These are phyloP conservation scores for Aphelinus certus DNA, from an alignment of 1,140 invertebrate species.

Conservation along the genomic window DNA sequence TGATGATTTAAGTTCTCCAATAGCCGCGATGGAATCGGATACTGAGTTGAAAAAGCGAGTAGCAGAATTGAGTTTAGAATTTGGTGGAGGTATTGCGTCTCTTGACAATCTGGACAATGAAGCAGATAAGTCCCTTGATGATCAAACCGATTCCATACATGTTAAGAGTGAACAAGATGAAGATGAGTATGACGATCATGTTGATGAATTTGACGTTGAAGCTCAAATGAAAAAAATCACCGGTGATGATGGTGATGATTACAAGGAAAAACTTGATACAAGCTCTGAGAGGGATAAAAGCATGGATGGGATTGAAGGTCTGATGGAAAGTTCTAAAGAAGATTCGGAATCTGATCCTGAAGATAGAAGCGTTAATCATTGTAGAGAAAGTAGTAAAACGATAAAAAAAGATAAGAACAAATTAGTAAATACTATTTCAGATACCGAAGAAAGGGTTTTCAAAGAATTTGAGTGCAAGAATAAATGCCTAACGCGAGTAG, in stretches of 20 bases:
- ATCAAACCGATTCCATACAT: conserved; percentile 5
- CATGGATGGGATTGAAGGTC: conserved; percentile 61
- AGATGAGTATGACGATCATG: conserved; percentile 53
- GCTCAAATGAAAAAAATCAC: conserved; percentile 63
- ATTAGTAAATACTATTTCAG: too few species aligned
- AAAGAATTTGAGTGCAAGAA: conserved; percentile 46
- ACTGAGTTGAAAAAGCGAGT: conserved; percentile 59
- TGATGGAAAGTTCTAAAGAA: conserved; percentile 64
- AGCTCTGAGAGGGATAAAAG: conserved; percentile 56
- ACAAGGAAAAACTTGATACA: conserved; percentile 57
- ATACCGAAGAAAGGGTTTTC: conserved; percentile 44
- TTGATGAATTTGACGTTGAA: conserved; percentile 63
- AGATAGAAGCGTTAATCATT: conserved; percentile 46
- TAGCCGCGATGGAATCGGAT: conserved; percentile 59
- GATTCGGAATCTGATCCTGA: conserved; percentile 58
- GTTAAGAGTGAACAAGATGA: conserved; percentile 33
- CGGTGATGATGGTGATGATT: conserved; percentile 61
- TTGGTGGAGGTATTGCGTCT: conserved; percentile 50
- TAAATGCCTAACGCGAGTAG: not conserved
- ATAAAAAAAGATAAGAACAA: too few species aligned
- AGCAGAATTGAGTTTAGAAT: conserved; percentile 63
- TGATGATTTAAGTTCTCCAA: conserved; percentile 58
- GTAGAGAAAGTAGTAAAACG: too few species aligned
- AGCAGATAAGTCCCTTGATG: conserved; percentile 40
- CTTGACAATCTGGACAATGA: conserved; percentile 41